Base-by-base conservation (phyloP, 2,113 vertebrate genomes). In the Fregata magnificens region DNA sequence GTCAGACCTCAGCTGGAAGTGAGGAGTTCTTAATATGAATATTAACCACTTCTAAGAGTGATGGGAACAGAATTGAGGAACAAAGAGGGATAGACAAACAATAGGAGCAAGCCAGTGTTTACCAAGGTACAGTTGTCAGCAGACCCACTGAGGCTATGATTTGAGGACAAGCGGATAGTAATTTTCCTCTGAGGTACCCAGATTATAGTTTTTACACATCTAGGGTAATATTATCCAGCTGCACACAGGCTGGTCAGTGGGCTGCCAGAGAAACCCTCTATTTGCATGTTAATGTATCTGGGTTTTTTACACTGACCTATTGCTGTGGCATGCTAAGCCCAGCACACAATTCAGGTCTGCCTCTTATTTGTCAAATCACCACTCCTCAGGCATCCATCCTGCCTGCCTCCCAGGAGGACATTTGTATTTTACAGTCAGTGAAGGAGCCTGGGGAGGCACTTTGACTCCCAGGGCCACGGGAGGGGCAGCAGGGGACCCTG, bases 321-420 rank as follows among this genome's bases (percentile, higher is more conserved):
- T 3, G 53, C 66, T 29, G 59, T 3, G 38, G 20, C 5, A 16
- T 1, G 25, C 25, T 13, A 16, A 74, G 79, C 84, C 67, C 72
- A 44, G 78, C 58, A 17, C 38, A 3, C 44, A 3, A 6, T 3
- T 16, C 32, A 10, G 36, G 19, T 40, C 84, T 28, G 56, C 67
- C 55, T 44, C 32, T 15, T 9, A 36, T 5, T 5, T 26, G 11
- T 11, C 26, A 1, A 21, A 12, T 3, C 1, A 1, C 42, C 15
- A 45, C 63, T 71, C 34, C 53, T 20, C 31, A 6, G 31, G 4
- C 66, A 29, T 12, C 67, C 19, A 66, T 47, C 36, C 82, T 20
- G 31, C 50, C 52, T 21, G 3, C n/a, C 55, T 45, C 50, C 47
- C 36, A 4, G 26, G 25, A 53, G 34, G 25, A 9, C 11, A 4